phyloP scores from a whole-genome alignment of 2,888 invertebrate species.

The Taenaris catops region DNA sequence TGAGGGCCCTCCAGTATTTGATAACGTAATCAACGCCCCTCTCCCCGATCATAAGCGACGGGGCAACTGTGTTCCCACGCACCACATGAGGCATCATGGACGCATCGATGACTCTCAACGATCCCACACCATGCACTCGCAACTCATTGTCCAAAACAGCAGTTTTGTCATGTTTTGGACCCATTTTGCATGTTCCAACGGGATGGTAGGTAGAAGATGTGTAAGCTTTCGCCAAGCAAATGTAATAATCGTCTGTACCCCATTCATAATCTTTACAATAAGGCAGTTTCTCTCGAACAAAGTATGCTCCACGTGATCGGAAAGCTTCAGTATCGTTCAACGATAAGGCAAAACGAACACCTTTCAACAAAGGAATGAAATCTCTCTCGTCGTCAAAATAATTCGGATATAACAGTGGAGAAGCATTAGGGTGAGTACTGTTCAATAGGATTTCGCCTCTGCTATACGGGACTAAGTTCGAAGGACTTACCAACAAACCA shows the following conservation, averaged over 20 bases:
- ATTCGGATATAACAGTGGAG: conserved; percentile 84
- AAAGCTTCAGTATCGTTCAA: conserved; percentile 80
- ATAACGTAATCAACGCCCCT: conserved; percentile 41
- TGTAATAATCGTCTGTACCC: conserved; percentile 83
- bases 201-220: conserved; percentile 69
- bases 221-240: conserved; percentile 80
- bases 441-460: conserved; percentile 81
- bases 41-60: conserved; percentile 44
- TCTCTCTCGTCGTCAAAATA: conserved; percentile 80
- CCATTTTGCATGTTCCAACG: conserved; percentile 65
- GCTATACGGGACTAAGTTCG: conserved; percentile 80
- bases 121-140: conserved; percentile 79
- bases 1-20: conserved; percentile 35
- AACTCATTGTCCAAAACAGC: conserved; percentile 85
- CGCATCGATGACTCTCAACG: conserved; percentile 85
- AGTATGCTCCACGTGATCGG: conserved; percentile 67
- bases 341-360: conserved; percentile 75
- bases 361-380: conserved; percentile 76
- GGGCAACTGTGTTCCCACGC: conserved; percentile 90
- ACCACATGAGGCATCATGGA: conserved; percentile 89
- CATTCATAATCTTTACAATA: conserved; percentile 77
- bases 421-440: conserved; percentile 82
- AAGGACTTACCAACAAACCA: conserved; percentile 62
- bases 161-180: conserved; percentile 69
- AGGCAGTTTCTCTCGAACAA: conserved; percentile 72